Evolutionary conservation across 2,113 vertebrate species (phyloP).

Genomic region (Corythaixoides concolor): DNA sequence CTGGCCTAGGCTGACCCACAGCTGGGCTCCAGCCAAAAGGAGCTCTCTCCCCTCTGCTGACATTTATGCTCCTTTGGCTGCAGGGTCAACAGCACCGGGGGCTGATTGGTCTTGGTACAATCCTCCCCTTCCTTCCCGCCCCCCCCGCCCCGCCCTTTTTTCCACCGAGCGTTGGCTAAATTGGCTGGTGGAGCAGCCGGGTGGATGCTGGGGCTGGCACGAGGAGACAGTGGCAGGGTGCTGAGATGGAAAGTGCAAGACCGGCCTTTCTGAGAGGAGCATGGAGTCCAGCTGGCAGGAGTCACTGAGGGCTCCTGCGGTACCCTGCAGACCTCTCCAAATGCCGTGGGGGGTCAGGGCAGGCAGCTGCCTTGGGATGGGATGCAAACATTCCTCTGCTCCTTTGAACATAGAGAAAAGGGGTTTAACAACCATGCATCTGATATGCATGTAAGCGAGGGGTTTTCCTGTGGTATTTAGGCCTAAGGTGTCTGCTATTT

Average conservation of each 20-base stretch:
- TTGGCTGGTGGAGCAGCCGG: accelerated
- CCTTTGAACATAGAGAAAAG: constrained; percentile 4
- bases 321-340: not conserved
- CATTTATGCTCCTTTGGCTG: constrained; percentile 25
- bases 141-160: too few relatives aligned
- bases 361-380: not conserved
- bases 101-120: not conserved
- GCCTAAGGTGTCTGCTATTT: constrained; percentile 38
- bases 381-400: constrained; percentile 6
- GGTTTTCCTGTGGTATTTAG: constrained; percentile 56
- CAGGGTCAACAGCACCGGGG: accelerated
- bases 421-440: not conserved
- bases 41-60: not conserved
- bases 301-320: not conserved
- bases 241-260: not conserved
- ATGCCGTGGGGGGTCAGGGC: not conserved
- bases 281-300: not conserved
- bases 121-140: not conserved
- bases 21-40: not conserved
- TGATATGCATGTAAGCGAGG: not conserved
- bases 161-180: too few relatives aligned
- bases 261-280: not conserved
- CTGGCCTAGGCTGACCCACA: not conserved
- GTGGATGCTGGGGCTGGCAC: not conserved
- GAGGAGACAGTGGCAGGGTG: not conserved